Percentiles rank a stretch among this genome's conserved stretches.
These are phyloP conservation scores for Telmatherina bonti DNA, from an alignment of 2,797 vertebrate genomes.

Conservation along the genomic window DNA sequence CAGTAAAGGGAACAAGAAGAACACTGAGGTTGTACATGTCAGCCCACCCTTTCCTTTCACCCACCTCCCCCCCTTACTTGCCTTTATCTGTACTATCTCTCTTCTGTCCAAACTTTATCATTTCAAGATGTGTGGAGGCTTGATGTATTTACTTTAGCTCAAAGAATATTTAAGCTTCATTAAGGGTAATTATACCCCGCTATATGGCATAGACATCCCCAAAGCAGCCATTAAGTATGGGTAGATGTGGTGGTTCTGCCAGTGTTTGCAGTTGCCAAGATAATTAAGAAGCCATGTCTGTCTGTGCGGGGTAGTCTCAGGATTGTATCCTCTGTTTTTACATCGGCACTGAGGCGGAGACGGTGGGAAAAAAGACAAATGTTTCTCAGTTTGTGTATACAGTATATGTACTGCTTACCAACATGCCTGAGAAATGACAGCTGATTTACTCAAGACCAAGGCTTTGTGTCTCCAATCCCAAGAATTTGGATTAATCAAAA, in stretches of 20 bases:
- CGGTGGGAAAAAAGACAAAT: constrained; percentile 23
- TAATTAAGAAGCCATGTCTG: constrained; percentile 62
- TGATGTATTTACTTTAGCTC: constrained; percentile 81
- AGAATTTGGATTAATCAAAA: not conserved
- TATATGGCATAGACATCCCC: constrained; percentile 71
- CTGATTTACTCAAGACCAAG: not conserved
- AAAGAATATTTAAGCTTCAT: constrained; percentile 81
- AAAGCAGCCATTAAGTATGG: constrained; percentile 73
- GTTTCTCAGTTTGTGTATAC: constrained; percentile 7
- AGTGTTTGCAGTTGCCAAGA: constrained; percentile 57
- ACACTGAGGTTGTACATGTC: not conserved
- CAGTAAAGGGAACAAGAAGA: constrained; percentile 5
- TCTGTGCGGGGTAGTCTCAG: constrained; percentile 44
- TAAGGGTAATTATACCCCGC: constrained; percentile 81
- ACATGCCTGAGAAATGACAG: not conserved
- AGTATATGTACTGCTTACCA: constrained; percentile 9
- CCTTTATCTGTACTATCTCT: constrained; percentile 38
- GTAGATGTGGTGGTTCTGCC: constrained; percentile 55
- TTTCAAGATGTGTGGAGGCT: constrained; percentile 79
- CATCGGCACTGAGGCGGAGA: constrained; percentile 45
- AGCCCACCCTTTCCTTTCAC: not conserved
- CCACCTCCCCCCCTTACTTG: not conserved
- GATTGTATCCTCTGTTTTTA: constrained; percentile 52
- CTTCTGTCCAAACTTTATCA: constrained; percentile 64
- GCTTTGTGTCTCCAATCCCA: not conserved